Evolutionary conservation across 2,888 invertebrate species (phyloP), one percentile per base, ranked within the genome.

Genomic region (Pedicia rivosa): DNA sequence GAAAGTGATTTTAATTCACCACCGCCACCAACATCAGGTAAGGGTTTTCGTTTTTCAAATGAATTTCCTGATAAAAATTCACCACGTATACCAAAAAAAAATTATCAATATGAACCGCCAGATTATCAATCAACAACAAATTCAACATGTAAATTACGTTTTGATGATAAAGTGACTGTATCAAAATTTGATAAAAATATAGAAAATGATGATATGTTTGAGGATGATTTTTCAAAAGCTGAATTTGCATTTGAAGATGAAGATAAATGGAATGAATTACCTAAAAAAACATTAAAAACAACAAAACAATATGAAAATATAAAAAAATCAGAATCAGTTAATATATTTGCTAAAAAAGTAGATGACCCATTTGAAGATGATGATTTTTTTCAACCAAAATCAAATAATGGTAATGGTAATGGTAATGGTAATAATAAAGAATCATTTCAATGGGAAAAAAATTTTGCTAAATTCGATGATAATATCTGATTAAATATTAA

Each of bases 311-410:
- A 20, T 42, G 66, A 70, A 38, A 72, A 78, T 50, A 74, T 86
- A 33, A 81, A 81, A 51, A 88, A 88, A 57, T 87, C 87, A 0
- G 87, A 87, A 53, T 87, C 87, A 4, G 78, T 87, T 7, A 87
- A 88, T 58, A 90, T 90, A 49, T 90, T 90, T 62, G 78, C 78
- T 4, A 70, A 82, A 35, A 84, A 84, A 51, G 72, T 72, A 31
- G 88, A 88, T 57, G 88, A 90, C 62, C 90, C 90, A 2, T 90
- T 90, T 52, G 88, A 86, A 47, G 82, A 82, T 37, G 83, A 84
- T 48, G 84, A 86, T 46, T 88, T 88, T 61, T 90, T 90, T 53
- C 75, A 70, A 38, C 34, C 47, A 24, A 15, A 40, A 14, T 15
- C 10, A 15, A 38, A 36, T 5, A 35, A 32, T 32, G 35, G 29